Evolutionary conservation across 2,888 invertebrate species (phyloP), one percentile per base, ranked within the genome.

Genomic region (Protula sp.): DNA sequence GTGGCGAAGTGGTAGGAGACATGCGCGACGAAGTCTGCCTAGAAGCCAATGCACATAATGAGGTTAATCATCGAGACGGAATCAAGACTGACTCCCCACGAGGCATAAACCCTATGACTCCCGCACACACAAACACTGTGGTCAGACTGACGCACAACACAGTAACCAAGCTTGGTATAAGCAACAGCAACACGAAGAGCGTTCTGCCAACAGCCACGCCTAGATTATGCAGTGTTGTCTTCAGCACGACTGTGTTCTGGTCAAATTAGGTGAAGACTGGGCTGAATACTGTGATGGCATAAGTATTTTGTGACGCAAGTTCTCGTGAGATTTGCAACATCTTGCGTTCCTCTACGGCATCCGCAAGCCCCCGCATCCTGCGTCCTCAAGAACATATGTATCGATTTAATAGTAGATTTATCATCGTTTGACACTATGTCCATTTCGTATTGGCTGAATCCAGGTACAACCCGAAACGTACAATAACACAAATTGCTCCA

Each of bases 1-100:
- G 92, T 90, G 88, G 94, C 92, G 81, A 94, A 94, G 0, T 93
- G 92, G 76, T 94, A 94, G 73, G 93, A 92, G 67, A 94, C 94
- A 78, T 94, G 94, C 1, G 94, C 94, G 0, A 94, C 94, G 79
- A 94, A 95, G 76, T 95, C 94, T 0, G 94, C 93, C 5, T 92
- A 92, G 83, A 94, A 94, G 56, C 94, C 94, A 63, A 94, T 93
- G 80, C 94, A 94, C 94, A 95, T 94, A 67, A 95, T 94, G 56
- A 95, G 85, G 76, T 94, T 94, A 65, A 95, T 94, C 94, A 95
- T 94, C 0, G 94, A 94, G 72, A 95, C 94, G 0, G 55, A 30
- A 55, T 64, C 64, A 58, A 95, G 84, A 75, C 92, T 92, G 5
- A 95, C 94, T 70, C 89, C 89, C 95, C 95, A 95, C 29, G 83